Evolutionary conservation across 2,113 vertebrate species (phyloP), one percentile per base, ranked within the genome.

Genomic region (Larimichthys crocea): DNA sequence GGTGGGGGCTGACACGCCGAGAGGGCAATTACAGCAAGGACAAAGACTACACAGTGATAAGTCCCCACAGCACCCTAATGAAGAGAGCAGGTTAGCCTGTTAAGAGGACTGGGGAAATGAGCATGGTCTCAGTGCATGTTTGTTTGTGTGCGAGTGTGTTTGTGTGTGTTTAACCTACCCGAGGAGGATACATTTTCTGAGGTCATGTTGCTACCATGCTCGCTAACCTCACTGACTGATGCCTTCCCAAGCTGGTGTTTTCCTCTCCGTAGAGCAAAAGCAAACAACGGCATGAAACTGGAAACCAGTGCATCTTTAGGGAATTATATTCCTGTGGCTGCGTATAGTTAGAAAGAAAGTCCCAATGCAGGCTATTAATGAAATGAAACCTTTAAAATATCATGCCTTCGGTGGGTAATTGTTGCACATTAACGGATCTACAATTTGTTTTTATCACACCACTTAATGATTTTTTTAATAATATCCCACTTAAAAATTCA

Each of bases 21-120:
- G 96, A 96, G 95, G 95, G 94, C 95, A 96, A 85, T 96, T 96
- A 96, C 82, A 92, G 91, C 90, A 94, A 93, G 94, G 95, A 94
- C 92, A 92, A 93, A 94, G 94, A 95, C 94, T 92, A 91, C 91
- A 87, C 91, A 88, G 79, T 94, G 93, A 94, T 93, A 95, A 95
- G 95, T 96, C 95, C 95, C 94, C 86, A 83, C 90, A 90, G 95
- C 90, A 91, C 92, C 93, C 92, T 94, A 93, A 94, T 94, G 95
- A 95, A 92, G 93, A 93, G 94, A 76, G 91, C 87, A 93, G 89
- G 93, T 94, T 92, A 92, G 91, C 88, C 88, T 79, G 85, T 88
- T 91, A 93, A 93, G 86, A 91, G 90, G 80, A 90, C 92, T 83
- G 80, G 91, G 67, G 91, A 90, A 92, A 94, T 89, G 91, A 92